phyloP scores from a whole-genome alignment of 2,888 invertebrate species.

The Dasysyrphus albostriatus region DNA sequence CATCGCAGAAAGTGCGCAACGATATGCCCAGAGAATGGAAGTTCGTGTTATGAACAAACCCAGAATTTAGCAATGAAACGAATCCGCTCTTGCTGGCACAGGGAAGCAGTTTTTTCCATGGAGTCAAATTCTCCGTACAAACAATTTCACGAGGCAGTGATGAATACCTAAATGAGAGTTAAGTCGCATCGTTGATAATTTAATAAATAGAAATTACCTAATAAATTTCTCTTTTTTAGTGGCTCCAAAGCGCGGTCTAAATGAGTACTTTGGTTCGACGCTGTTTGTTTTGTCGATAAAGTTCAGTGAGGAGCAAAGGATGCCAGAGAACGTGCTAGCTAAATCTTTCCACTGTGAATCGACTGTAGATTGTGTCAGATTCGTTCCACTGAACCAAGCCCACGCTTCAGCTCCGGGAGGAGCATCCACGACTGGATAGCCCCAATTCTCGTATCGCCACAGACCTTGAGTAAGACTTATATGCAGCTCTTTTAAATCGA shows the following conservation, averaged over 20 bases:
- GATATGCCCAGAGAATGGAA: constrained; percentile 96
- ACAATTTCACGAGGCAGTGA: constrained; percentile 98
- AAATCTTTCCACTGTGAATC: constrained; percentile 94
- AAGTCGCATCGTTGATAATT: not conserved
- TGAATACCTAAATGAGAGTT: constrained; percentile 87
- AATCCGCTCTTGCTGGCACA: constrained; percentile 96
- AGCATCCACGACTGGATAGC: constrained; percentile 94
- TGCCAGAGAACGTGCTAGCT: constrained; percentile 95
- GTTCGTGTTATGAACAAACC: constrained; percentile 95
- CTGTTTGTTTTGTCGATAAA: constrained; percentile 95
- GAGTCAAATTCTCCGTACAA: constrained; percentile 99
- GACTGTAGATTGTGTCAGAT: constrained; percentile 84
- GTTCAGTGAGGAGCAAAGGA: constrained; percentile 98
- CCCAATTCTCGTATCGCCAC: constrained; percentile 97
- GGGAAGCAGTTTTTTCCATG: constrained; percentile 98
- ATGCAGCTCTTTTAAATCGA: constrained; percentile 95
- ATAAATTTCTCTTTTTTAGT: constrained; percentile 46
- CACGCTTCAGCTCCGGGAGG: constrained; percentile 97
- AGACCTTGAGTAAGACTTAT: constrained; percentile 96
- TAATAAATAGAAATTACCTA: constrained; percentile 37
- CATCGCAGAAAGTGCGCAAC: constrained; percentile 90
- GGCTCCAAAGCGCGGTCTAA: constrained; percentile 87
- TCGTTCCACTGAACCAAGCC: constrained; percentile 92
- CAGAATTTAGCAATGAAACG: constrained; percentile 94
- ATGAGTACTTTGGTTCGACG: constrained; percentile 92